Evolutionary conservation across 2,888 invertebrate genomes (phyloP).

Genomic region (Dromius quadrimaculatus): DNA sequence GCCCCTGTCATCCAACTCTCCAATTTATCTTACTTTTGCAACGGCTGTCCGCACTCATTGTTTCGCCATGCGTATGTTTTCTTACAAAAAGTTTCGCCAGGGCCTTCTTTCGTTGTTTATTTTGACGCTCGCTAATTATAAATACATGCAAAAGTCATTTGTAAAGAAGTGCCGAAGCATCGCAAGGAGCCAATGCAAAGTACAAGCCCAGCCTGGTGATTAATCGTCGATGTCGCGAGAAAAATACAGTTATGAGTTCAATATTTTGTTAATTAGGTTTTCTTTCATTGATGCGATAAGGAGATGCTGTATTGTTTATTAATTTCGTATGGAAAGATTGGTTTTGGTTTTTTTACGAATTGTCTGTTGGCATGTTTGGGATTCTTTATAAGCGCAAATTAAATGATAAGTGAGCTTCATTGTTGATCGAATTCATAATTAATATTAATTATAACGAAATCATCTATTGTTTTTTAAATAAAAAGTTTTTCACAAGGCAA

Average conservation of each 20-base stretch:
- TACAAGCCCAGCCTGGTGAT: constrained; percentile 1
- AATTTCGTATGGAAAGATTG: no score
- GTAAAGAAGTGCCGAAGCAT: constrained; percentile 18
- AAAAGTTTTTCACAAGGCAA: no score
- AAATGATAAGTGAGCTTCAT: no score
- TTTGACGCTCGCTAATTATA: constrained; percentile 47
- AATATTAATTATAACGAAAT: no score
- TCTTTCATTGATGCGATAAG: constrained; percentile 32
- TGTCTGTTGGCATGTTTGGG: no score
- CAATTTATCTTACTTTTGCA: constrained; percentile 48
- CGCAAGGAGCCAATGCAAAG: constrained; percentile 5
- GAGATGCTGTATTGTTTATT: constrained; percentile 31
- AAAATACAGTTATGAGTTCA: constrained; percentile 24
- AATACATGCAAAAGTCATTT: constrained; percentile 47
- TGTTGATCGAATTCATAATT: no score
- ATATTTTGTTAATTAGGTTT: constrained; percentile 40
- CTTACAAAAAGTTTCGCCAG: constrained; percentile 34
- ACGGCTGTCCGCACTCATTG: constrained; percentile 45
- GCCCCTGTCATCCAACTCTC: constrained; percentile 11
- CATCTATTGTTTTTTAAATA: no score
- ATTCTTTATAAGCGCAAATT: no score
- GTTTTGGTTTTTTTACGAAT: no score
- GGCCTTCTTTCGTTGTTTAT: constrained; percentile 32
- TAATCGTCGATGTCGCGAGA: constrained; percentile 11
- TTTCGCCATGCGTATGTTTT: constrained; percentile 43